Evolutionary conservation across 2,797 vertebrate genomes (phyloP).

Genomic region (Pantherophis vulpinus): DNA sequence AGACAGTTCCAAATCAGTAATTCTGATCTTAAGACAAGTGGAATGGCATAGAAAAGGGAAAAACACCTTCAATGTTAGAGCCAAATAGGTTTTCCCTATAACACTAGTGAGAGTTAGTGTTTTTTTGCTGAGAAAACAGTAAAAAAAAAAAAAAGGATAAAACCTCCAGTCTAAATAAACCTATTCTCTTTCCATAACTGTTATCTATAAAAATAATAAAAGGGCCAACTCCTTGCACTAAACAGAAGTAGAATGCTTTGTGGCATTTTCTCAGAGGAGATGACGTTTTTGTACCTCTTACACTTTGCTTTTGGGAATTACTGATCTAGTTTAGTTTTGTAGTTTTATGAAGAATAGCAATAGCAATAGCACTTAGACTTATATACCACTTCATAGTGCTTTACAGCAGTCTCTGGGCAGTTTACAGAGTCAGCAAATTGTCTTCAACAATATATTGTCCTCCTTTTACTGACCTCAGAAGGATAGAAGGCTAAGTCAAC

Average conservation of each 20-base stretch:
- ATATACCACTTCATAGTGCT: not conserved
- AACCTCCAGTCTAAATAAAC: not conserved
- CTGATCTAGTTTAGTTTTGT: not conserved
- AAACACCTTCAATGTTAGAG: not conserved
- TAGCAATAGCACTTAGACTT: not conserved
- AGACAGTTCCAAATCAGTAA: not conserved
- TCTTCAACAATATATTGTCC: not conserved
- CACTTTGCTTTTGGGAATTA: not conserved
- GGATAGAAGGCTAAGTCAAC: not conserved
- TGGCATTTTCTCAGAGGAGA: not conserved
- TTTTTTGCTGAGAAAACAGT: not conserved
- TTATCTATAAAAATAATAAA: not conserved
- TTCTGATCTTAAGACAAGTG: not conserved
- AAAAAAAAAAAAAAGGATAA: not conserved
- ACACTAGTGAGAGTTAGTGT: not conserved
- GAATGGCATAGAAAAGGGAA: too few relatives aligned
- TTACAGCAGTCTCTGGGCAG: not conserved
- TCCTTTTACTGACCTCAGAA: not conserved
- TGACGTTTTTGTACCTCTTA: not conserved
- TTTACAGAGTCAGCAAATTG: not conserved
- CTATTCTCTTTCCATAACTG: not conserved
- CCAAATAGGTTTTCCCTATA: not conserved
- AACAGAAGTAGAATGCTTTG: not conserved
- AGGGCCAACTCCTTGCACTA: not conserved
- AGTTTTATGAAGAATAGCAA: not conserved